Evolutionary conservation across 2,797 vertebrate species (phyloP).

Genomic region (Pseudochirops cupreus): DNA sequence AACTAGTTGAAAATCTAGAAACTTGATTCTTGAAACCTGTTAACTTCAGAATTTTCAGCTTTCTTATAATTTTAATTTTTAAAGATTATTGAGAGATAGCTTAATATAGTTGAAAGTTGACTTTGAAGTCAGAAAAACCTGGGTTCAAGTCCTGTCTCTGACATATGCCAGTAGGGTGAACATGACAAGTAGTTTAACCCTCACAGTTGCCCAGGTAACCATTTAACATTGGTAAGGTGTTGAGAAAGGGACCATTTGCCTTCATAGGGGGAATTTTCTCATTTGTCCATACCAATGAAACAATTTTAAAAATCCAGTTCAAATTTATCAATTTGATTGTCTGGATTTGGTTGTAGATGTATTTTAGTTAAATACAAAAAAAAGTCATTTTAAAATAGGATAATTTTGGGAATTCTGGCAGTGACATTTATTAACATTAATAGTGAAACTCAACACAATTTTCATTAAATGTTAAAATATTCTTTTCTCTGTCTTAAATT

Average conservation of each 20-base stretch:
- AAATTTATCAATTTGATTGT: not conserved
- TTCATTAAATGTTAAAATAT: not conserved
- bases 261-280: not conserved
- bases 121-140: not conserved
- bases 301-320: not conserved
- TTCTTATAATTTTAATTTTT: not conserved
- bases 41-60: conserved; percentile 18
- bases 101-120: not conserved
- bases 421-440: not conserved
- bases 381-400: not conserved
- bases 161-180: not conserved
- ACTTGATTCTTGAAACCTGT: conserved; percentile 3
- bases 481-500: not conserved
- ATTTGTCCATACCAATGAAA: not conserved
- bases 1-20: conserved; percentile 32
- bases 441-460: not conserved
- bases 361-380: not conserved
- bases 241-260: not conserved
- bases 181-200: not conserved
- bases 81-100: not conserved
- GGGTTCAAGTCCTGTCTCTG: not conserved
- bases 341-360: not conserved
- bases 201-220: not conserved
- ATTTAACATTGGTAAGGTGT: not conserved
- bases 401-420: not conserved